Percentiles rank a stretch among this genome's conserved stretches.
phyloP scores from a whole-genome alignment of 1,140 invertebrate species.

The Brachionus angularis region DNA sequence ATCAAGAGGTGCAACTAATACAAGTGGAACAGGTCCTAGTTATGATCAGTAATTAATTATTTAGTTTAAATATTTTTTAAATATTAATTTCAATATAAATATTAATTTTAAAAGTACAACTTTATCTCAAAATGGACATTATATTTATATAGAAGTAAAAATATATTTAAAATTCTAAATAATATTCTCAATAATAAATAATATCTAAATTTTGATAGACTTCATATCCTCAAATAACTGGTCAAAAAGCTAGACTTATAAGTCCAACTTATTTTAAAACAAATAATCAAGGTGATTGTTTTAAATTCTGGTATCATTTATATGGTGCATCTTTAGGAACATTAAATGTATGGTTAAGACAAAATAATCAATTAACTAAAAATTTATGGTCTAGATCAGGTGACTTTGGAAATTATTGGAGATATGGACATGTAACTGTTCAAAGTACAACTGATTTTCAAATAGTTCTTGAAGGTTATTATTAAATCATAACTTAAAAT shows the following conservation, averaged over 20 bases:
- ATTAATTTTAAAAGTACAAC: too few species aligned
- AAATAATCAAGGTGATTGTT: too few species aligned
- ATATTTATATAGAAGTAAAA: slow-evolving; percentile 27
- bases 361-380: not conserved
- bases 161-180: not conserved
- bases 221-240: not conserved
- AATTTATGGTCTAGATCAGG: not conserved
- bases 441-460: not conserved
- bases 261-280: not conserved
- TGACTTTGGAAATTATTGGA: slow-evolving; percentile 5
- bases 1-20: slow-evolving; percentile 46
- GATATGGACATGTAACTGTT: not conserved
- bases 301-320: slow-evolving; percentile 21
- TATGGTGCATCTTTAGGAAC: not conserved
- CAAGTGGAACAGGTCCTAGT: slow-evolving; percentile 50
- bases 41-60: slow-evolving; percentile 49
- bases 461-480: slow-evolving; percentile 37
- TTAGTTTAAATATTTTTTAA: too few species aligned
- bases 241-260: not conserved
- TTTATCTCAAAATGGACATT: slow-evolving; percentile 13
- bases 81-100: too few species aligned
- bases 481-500: not conserved
- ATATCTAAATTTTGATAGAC: too few species aligned
- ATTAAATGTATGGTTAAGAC: not conserved
- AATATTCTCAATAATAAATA: too few species aligned